Conservation (phyloP, 2,888 invertebrate species). For the Molorchus minor region DNA sequence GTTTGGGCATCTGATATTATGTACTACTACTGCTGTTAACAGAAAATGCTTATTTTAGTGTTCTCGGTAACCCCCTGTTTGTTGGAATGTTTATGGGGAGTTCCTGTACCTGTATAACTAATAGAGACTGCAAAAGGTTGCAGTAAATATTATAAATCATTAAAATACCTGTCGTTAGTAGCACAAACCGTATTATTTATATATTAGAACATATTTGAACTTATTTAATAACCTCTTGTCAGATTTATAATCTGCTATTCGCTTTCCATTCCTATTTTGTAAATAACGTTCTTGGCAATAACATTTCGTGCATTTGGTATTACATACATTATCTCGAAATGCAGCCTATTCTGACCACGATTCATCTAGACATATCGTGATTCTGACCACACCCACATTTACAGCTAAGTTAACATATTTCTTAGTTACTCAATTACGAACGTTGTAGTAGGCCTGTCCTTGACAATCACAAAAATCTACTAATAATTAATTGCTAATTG, state of each 20-base stretch:
- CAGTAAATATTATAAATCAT: background rate
- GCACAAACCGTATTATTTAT: too few species aligned
- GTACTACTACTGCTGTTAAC: too few species aligned
- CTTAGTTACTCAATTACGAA: constrained; percentile 35
- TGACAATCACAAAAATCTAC: constrained; percentile 38
- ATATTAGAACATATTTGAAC: too few species aligned
- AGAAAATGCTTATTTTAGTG: too few species aligned
- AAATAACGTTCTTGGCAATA: background rate
- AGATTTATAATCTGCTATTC: too few species aligned
- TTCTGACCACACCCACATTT: background rate
- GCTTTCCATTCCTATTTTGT: background rate
- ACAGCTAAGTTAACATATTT: constrained; percentile 12
- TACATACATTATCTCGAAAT: background rate
- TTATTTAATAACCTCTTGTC: too few species aligned
- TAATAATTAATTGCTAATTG: constrained; percentile 33
- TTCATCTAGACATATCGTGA: too few species aligned
- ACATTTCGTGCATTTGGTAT: background rate
- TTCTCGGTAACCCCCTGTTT: too few species aligned
- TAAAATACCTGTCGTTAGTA: background rate
- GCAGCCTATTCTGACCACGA: background rate
- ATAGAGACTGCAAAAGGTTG: too few species aligned
- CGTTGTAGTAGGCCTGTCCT: constrained; percentile 36
- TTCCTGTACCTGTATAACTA: too few species aligned
- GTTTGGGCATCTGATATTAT: too few species aligned
- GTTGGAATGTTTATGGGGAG: too few species aligned